Base-by-base conservation (phyloP, 2,888 invertebrate genomes). In the Steinernema carpocapsae region DNA sequence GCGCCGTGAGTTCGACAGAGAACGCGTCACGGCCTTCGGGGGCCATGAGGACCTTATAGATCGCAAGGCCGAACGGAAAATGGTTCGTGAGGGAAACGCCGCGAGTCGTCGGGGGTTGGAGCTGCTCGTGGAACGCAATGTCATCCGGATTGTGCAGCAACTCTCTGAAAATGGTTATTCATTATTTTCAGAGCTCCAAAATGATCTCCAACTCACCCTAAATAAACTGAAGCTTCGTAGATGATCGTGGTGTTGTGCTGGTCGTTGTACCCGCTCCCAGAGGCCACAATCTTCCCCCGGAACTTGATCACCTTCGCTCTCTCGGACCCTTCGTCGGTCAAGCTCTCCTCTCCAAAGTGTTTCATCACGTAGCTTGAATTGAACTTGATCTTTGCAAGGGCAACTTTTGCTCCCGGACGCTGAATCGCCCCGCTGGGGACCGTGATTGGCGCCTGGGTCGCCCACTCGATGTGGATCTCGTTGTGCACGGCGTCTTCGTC, bases 11-110 rank as follows among this genome's bases (percentile, higher is more conserved):
- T 14, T 76, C 10, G 14, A 82, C 84, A 12, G 85, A 79, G 70
- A 86, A 86, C 37, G 76, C 74, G 6, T 79, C 46, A 10, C 64
- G 45, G 2, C 91, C 91, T 76, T 92, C 91, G 22, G 89, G 87
- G 6, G 91, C 90, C 80, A 93, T 88, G 10, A 92, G 91, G 56
- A 92, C 90, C 88, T 93, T 93, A 77, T 92, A 91, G 78, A 94
- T 90, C 76, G 92, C 92, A 75, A 94, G 88, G 10, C 93, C 92
- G 81, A 92, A 90, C 84, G 91, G 91, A 88, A 93, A 93, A 82
- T 91, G 91, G 88, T 94, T 94, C 73, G 91, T 91, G 76, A 93
- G 90, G 72, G 90, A 89, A 80, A 93, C 89, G 81, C 90, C 89
- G 76, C 92, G 85, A 10, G 70, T 48, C 77, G 88, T 87, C 74